Base-by-base conservation (phyloP, 2,113 vertebrate species). In the Bufo gargarizans region DNA sequence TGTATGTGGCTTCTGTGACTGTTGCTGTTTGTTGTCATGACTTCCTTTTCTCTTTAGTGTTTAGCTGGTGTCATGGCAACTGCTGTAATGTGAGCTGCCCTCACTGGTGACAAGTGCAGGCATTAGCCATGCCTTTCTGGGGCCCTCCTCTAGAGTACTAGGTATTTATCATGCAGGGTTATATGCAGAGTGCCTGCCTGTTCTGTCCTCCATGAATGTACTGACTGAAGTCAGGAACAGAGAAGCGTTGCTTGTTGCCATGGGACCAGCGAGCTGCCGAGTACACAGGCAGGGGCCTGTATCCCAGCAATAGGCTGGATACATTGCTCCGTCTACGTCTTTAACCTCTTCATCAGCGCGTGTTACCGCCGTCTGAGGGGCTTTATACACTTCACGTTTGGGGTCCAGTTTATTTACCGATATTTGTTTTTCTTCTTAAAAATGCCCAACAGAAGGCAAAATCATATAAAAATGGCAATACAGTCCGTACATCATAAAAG, bases 51-150 rank as follows among this genome's bases (percentile, higher is more conserved):
- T 61, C 20, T 50, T 88, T 61, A 88, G 86, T 17, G 76, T 82
- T 74, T 53, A 6, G 7, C 3, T 59, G 65, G 47, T 88, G 86
- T 22, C 78, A 82, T 88, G 53, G 86, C 79, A 82, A 88, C 86
- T 12, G 50, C 1, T 50, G 86, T 82, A 88, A 88, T 33, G 10
- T 76, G 86, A 88, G 63, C 78, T 74, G 43, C 43, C 78, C 45
- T 61, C 67, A n/a, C 9, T 74, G 71, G 20, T 82, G 33, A 49
- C 33, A 74, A 56, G 50, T 22, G 85, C 20, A 79, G 16, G 77
- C 49, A 22, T 20, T 17, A 5, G 77, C 71, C 16, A 74, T 47
- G 71, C 1, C 14, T 8, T 13, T 47, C 45, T 17, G 14, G 71
- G 69, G 33, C 1, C 22, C 7, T 14, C 14, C 12, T 45, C 33